These are phyloP conservation scores for Ranitomeya variabilis DNA, from an alignment of 2,113 vertebrate species.

Conservation along the genomic window DNA sequence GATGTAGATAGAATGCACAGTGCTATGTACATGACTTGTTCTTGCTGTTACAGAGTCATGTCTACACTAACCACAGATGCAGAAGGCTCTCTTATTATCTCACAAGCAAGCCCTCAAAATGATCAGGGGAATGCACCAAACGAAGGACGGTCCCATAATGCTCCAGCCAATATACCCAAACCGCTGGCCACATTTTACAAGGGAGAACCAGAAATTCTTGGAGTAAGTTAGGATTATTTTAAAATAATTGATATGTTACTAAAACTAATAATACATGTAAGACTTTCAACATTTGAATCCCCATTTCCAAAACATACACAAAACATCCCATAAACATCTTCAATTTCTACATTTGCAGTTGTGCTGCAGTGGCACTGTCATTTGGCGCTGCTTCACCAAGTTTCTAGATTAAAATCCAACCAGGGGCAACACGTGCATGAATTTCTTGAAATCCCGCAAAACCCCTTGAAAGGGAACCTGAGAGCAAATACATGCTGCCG, in stretches of 20 bases:
- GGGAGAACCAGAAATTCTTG: slow-evolving; percentile 31
- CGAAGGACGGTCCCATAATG: too few relatives aligned
- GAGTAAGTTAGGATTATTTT: not conserved
- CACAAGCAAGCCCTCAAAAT: not conserved
- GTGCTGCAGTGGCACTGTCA: too few relatives aligned
- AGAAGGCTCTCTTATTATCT: not conserved
- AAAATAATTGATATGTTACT: not conserved
- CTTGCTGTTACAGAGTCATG: not conserved
- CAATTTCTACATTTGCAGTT: too few relatives aligned
- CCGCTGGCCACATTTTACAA: not conserved
- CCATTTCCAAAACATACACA: not conserved
- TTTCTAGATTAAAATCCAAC: too few relatives aligned
- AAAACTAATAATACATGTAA: not conserved
- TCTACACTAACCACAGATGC: not conserved
- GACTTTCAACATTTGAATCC: not conserved
- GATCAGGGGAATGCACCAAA: not conserved
- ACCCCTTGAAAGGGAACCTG: too few relatives aligned
- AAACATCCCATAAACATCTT: not conserved
- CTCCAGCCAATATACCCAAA: not conserved
- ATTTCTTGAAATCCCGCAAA: too few relatives aligned
- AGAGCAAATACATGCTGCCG: too few relatives aligned
- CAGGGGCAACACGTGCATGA: too few relatives aligned
- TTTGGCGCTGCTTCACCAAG: too few relatives aligned
- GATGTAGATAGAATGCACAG: not conserved
- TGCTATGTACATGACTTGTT: not conserved